These are phyloP conservation scores for Gracilinanus agilis DNA, from an alignment of 2,113 vertebrate species.

Conservation along the genomic window DNA sequence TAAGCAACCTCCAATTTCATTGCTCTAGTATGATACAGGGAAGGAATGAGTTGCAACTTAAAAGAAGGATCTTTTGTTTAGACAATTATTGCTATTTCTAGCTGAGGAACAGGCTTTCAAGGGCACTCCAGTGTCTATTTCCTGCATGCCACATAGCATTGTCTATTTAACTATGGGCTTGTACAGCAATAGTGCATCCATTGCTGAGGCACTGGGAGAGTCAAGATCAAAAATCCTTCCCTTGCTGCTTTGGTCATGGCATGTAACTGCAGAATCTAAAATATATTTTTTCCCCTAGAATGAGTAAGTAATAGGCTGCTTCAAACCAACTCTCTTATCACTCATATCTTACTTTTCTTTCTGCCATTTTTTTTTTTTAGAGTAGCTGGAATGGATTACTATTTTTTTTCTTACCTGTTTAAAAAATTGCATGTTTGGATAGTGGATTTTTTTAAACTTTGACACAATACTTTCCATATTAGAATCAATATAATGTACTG, in stretches of 20 bases:
- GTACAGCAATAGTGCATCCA: background rate
- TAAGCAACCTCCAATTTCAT: background rate
- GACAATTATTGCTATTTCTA: conserved; percentile 32
- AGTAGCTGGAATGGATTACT: background rate
- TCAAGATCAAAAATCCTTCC: background rate
- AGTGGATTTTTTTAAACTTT: background rate
- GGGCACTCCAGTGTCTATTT: conserved; percentile 1
- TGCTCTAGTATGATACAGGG: background rate
- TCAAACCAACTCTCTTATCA: too few relatives aligned
- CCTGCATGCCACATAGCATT: background rate
- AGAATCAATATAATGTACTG: too few relatives aligned
- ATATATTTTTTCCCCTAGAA: background rate
- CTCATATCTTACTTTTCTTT: background rate
- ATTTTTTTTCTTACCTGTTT: background rate
- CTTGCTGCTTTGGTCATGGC: background rate
- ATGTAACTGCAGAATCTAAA: background rate
- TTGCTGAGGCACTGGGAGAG: background rate
- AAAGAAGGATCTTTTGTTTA: conserved; percentile 18
- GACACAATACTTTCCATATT: background rate
- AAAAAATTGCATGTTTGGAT: background rate
- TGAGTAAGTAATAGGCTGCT: background rate
- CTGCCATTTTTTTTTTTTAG: background rate
- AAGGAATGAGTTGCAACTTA: background rate
- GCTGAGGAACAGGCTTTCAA: background rate
- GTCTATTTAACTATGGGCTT: background rate